These are phyloP conservation scores for Ostrea denselamellosa DNA, from an alignment of 1,140 invertebrate species.

Conservation along the genomic window DNA sequence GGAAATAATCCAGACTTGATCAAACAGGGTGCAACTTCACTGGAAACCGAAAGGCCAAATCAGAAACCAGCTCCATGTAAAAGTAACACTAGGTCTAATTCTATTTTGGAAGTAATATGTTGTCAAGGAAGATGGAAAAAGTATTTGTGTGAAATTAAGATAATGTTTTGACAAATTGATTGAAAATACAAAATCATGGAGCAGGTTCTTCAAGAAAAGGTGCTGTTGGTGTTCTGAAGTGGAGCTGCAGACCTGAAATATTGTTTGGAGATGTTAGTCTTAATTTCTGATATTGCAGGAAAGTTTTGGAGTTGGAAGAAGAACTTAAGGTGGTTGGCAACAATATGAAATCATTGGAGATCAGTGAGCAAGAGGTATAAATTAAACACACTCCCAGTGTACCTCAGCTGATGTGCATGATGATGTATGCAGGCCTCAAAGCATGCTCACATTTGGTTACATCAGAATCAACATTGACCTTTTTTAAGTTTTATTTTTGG, in stretches of 20 bases:
- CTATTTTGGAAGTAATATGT: not conserved
- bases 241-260: slow-evolving; percentile 13
- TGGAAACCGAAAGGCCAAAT: not conserved
- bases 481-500: not conserved
- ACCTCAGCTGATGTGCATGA: slow-evolving; percentile 49
- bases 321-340: slow-evolving; percentile 99
- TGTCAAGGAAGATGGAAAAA: no score
- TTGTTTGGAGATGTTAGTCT: slow-evolving; percentile 39
- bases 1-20: slow-evolving; percentile 43
- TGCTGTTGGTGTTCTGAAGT: slow-evolving; percentile 31
- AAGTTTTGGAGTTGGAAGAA: slow-evolving; percentile 99
- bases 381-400: slow-evolving; percentile 37
- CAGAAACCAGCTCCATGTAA: slow-evolving; percentile 31
- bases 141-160: no score
- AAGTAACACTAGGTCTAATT: not conserved
- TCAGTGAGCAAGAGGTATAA: slow-evolving; percentile 50
- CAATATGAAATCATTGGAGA: slow-evolving; percentile 83
- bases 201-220: not conserved
- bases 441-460: slow-evolving; percentile 43
- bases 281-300: slow-evolving; percentile 85
- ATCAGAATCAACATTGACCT: slow-evolving; percentile 14
- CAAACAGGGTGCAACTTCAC: slow-evolving; percentile 38
- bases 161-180: no score
- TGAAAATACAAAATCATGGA: not conserved
- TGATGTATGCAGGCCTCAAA: slow-evolving; percentile 49